These are phyloP conservation scores for Drosophila erecta DNA, from an alignment of 1,140 invertebrate species.

Conservation along the genomic window DNA sequence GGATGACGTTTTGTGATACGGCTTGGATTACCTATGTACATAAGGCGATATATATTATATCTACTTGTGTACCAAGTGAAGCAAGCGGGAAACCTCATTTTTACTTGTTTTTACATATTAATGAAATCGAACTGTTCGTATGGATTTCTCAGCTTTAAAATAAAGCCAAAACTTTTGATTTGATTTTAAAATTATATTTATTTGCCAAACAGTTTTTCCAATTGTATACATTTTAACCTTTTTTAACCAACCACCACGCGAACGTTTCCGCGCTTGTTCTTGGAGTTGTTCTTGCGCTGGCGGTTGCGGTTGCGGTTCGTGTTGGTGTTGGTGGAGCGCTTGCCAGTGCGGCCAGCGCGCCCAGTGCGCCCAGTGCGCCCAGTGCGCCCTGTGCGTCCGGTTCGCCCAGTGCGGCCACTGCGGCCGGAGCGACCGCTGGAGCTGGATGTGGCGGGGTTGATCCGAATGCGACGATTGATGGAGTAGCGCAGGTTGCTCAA, in stretches of 20 bases:
- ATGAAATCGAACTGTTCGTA: too few species aligned
- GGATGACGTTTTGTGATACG: background rate
- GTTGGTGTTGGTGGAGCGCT: slow-evolving; percentile 9
- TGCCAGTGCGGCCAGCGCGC: background rate
- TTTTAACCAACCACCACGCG: slow-evolving; percentile 27
- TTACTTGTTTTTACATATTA: too few species aligned
- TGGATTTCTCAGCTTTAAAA: too few species aligned
- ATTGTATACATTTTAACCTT: background rate
- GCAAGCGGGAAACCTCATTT: too few species aligned
- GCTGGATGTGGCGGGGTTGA: slow-evolving; percentile 13
- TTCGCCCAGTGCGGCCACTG: too few species aligned
- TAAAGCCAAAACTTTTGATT: background rate
- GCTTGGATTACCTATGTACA: too few species aligned
- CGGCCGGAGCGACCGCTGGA: background rate
- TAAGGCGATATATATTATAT: too few species aligned
- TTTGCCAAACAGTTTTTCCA: background rate
- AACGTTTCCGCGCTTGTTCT: slow-evolving; percentile 4
- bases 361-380: too few species aligned
- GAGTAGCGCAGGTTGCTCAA: slow-evolving; percentile 27
- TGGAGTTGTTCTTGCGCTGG: slow-evolving; percentile 9
- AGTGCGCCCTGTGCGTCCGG: too few species aligned
- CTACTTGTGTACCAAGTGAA: too few species aligned
- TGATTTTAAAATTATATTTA: background rate
- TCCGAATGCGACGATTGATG: slow-evolving; percentile 18
- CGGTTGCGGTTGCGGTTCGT: slow-evolving; percentile 12